phyloP scores from a whole-genome alignment of 2,888 invertebrate genomes.

The Emmelina monodactyla region DNA sequence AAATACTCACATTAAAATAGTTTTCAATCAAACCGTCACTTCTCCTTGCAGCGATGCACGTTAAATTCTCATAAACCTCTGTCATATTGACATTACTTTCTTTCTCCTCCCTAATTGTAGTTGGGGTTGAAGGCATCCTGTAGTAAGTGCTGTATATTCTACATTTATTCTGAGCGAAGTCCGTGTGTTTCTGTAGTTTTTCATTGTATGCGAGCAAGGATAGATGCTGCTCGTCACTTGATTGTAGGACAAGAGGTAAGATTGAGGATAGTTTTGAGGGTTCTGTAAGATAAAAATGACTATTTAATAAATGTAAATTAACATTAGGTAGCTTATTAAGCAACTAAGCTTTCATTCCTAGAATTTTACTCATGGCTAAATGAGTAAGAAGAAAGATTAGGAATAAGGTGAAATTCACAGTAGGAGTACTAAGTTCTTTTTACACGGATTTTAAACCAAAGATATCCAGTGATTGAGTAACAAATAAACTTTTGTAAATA shows the following conservation, averaged over 20 bases:
- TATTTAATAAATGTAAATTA: background rate
- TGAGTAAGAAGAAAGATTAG: too few species aligned
- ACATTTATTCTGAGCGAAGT: conserved; percentile 30
- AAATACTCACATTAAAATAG: conserved; percentile 31
- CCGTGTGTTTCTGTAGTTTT: conserved; percentile 31
- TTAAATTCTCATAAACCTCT: conserved; percentile 31
- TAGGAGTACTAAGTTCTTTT: too few species aligned
- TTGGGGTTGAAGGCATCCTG: conserved; percentile 25
- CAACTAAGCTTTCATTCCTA: too few species aligned
- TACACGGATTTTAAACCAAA: too few species aligned
- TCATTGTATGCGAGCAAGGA: conserved; percentile 40
- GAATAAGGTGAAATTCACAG: too few species aligned
- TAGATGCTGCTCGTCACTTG: conserved; percentile 23
- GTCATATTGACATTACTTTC: conserved; percentile 20
- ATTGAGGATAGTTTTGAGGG: conserved; percentile 21
- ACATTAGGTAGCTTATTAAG: too few species aligned
- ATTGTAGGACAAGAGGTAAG: conserved; percentile 31
- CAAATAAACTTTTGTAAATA: too few species aligned
- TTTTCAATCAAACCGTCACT: conserved; percentile 16
- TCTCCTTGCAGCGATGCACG: conserved; percentile 24
- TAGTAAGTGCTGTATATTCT: conserved; percentile 39
- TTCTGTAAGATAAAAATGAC: conserved; percentile 32
- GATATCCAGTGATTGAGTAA: too few species aligned
- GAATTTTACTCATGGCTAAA: too few species aligned
- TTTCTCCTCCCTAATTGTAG: conserved; percentile 10